A percentile compares a stretch with the other conserved stretches of the same genome.
Evolutionary conservation across 2,797 vertebrate genomes (phyloP).

Genomic region (Limnodromus scolopaceus): DNA sequence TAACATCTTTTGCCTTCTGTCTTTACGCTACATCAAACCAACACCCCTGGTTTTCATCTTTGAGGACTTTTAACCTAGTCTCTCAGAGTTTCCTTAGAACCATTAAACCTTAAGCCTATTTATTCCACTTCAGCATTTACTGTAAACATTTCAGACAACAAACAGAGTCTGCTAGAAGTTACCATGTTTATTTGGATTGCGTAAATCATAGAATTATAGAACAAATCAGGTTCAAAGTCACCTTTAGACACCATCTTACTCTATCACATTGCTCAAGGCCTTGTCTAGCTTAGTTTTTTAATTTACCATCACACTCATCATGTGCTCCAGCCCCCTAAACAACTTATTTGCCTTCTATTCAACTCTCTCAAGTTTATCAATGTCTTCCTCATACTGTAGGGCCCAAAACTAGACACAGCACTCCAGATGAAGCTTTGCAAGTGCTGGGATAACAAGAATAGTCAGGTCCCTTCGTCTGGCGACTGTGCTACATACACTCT

Average conservation of each 20-base stretch:
- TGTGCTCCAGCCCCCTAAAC: neutral
- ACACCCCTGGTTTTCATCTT: neutral
- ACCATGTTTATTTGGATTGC: neutral
- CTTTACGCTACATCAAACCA: neutral
- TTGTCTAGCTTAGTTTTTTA: neutral
- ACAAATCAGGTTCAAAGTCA: neutral
- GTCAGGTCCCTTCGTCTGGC: neutral
- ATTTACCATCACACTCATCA: neutral
- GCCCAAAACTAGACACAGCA: neutral
- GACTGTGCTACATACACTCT: neutral
- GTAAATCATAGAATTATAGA: neutral
- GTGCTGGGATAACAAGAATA: neutral
- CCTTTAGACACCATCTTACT: neutral
- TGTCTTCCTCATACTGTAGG: accelerated
- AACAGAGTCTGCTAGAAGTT: neutral
- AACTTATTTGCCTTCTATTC: neutral
- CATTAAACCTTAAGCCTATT: neutral
- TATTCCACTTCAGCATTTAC: neutral
- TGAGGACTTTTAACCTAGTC: neutral
- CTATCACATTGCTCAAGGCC: neutral
- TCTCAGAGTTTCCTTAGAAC: neutral
- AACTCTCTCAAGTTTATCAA: neutral
- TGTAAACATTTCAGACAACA: neutral
- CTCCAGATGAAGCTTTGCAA: neutral
- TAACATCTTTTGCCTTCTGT: neutral